A percentile compares a stretch with the other conserved stretches of the same genome.
Evolutionary conservation across 2,888 invertebrate genomes (phyloP).

Genomic region (Lasioglossum morio): DNA sequence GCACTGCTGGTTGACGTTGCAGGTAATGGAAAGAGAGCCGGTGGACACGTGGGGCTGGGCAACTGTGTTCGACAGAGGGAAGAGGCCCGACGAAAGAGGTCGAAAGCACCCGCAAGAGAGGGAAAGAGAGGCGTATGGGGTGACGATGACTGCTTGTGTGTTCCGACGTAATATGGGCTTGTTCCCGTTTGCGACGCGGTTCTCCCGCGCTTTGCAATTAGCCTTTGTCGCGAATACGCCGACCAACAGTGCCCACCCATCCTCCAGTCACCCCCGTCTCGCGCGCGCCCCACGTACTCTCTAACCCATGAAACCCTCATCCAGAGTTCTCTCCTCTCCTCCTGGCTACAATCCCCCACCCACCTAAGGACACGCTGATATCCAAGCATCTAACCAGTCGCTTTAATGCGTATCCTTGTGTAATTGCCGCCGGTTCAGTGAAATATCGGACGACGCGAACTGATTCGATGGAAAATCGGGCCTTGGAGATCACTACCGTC

Average conservation of each 20-base stretch:
- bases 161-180: conserved; percentile 82
- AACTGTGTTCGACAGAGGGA: conserved; percentile 32
- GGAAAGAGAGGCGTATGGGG: conserved; percentile 28
- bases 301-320: conserved; percentile 57
- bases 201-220: conserved; percentile 82
- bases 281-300: conserved; percentile 23
- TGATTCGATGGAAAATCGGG: background rate
- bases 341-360: background rate
- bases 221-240: conserved; percentile 81
- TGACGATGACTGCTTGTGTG: conserved; percentile 66
- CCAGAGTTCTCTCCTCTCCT: conserved; percentile 21
- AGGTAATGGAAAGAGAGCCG: conserved; percentile 2
- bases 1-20: background rate
- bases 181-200: conserved; percentile 79
- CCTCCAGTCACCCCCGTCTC: conserved; percentile 9
- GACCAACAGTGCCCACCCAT: conserved; percentile 63
- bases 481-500: background rate
- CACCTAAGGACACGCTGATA: conserved; percentile 45
- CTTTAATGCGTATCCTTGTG: conserved; percentile 31
- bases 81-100: conserved; percentile 29
- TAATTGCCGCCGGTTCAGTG: conserved; percentile 30
- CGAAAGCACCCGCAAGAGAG: conserved; percentile 26
- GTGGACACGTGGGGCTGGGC: background rate
- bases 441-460: conserved; percentile 24
- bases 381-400: conserved; percentile 51